Evolutionary conservation across 1,140 invertebrate species (phyloP).

Genomic region (Brachionus rotundiformis): DNA sequence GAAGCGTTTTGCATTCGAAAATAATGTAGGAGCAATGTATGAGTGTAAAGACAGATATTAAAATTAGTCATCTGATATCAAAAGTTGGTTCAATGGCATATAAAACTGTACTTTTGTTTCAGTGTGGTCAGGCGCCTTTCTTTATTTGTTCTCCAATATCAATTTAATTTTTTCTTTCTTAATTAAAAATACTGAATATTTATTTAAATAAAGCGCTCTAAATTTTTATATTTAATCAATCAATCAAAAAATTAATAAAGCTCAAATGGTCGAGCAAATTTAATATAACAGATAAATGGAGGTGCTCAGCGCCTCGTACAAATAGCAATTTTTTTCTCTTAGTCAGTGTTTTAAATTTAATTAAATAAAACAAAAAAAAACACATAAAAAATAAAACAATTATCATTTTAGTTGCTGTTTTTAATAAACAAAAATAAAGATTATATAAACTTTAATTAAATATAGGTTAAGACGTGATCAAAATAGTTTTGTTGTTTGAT

Average conservation of each 20-base stretch:
- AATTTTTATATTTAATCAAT: not conserved
- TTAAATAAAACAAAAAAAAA: not conserved
- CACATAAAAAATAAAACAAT: not conserved
- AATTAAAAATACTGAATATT: too few relatives aligned
- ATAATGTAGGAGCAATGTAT: not conserved
- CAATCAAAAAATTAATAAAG: not conserved
- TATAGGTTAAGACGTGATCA: not conserved
- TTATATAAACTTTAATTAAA: slow-evolving; percentile 11
- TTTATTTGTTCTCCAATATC: not conserved
- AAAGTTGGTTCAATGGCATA: not conserved
- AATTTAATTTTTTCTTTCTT: not conserved
- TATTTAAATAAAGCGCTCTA: not conserved
- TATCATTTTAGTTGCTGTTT: not conserved
- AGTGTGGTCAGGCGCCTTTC: not conserved
- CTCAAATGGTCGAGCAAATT: not conserved
- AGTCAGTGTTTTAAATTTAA: not conserved
- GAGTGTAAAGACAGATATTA: not conserved
- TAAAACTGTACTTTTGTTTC: not conserved
- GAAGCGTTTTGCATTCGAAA: slow-evolving; percentile 27
- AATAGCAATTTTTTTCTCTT: not conserved
- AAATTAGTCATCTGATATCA: not conserved
- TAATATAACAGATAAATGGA: not conserved
- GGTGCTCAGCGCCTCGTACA: not conserved
- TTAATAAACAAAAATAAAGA: not conserved
- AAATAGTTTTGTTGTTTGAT: not conserved